Base-by-base conservation (phyloP, 2,888 invertebrate genomes). In the Camptogramma bilineatum region DNA sequence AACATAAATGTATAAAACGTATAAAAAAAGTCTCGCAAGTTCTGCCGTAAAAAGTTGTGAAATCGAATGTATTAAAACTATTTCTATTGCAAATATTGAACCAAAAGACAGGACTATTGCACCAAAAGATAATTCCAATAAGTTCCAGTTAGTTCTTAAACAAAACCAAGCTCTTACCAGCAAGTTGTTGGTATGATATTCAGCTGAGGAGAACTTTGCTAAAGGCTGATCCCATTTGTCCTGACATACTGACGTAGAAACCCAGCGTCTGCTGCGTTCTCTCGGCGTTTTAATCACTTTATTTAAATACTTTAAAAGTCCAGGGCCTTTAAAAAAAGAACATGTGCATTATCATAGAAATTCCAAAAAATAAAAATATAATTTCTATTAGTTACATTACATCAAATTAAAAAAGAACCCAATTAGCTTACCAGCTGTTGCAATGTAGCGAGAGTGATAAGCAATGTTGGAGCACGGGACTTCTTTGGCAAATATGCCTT, bases 161-260 rank as follows among this genome's bases (percentile, higher is more conserved):
- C n/a, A n/a, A 28, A 28, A 28, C 28, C 8, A 18, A 42, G 19
- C n/a, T 21, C n/a, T 67, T 93, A 96, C 71, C 61, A 96, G 84
- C 39, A 97, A 88, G 83, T 97, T 97, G 81, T 97, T 97, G 0
- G 95, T 95, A 76, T 96, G 96, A 79, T 98, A 98, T 71, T 96
- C 96, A 0, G 97, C 95, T 0, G 97, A 97, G 7, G 95, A 95
- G 18, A 92, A 87, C 72, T 94, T 89, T 0, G 79, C 80, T 0
- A 57, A 34, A 4, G 75, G 71, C 17, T 78, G 74, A 10, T 70
- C 52, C 97, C 97, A 97, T 46, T 94, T 87, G 7, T 82, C 82
- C 69, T 87, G 82, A 4, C 96, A 95, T 7, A 97, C 94, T 4
- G 97, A 97, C 0, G 96, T 95, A 68, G 97, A 97, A 8, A 97